Percentiles rank a stretch among this genome's conserved stretches.
Evolutionary conservation across 2,113 vertebrate species (phyloP).

Genomic region (Pseudonaja textilis): DNA sequence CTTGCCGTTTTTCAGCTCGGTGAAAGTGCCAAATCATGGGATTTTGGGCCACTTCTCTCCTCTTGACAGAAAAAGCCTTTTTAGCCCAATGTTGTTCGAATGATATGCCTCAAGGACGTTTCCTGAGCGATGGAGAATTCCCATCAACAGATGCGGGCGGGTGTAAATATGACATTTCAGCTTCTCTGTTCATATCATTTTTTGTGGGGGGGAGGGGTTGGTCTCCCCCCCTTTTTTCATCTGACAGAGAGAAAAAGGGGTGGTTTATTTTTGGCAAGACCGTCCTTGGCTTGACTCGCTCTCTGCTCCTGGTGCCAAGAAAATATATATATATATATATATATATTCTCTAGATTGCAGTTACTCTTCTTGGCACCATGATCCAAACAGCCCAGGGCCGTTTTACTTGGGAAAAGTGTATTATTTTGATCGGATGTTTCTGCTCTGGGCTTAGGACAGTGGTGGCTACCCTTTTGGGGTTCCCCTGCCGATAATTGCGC

Average conservation of each 20-base stretch:
- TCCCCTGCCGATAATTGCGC: too few species aligned
- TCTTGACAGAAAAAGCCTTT: too few species aligned
- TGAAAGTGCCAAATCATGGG: background rate
- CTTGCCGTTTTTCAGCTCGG: background rate
- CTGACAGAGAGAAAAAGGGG: background rate
- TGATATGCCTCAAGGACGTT: background rate
- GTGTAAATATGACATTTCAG: background rate
- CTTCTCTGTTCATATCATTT: accelerated
- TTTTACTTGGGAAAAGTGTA: background rate
- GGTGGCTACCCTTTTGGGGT: too few species aligned
- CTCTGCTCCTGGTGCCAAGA: too few species aligned
- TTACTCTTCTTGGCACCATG: background rate
- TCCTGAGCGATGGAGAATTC: background rate
- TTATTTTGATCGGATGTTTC: background rate
- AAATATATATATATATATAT: too few species aligned
- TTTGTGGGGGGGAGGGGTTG: too few species aligned
- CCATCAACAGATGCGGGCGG: background rate
- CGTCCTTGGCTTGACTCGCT: background rate
- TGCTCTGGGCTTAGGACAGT: background rate
- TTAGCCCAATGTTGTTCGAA: background rate
- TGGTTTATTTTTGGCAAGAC: background rate
- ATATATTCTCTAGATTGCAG: background rate
- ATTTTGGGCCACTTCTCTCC: background rate
- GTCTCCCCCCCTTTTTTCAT: background rate
- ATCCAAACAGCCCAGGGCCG: too few species aligned